These are phyloP conservation scores for Pachycephala philippinensis DNA, from an alignment of 2,113 vertebrate genomes.

Conservation along the genomic window DNA sequence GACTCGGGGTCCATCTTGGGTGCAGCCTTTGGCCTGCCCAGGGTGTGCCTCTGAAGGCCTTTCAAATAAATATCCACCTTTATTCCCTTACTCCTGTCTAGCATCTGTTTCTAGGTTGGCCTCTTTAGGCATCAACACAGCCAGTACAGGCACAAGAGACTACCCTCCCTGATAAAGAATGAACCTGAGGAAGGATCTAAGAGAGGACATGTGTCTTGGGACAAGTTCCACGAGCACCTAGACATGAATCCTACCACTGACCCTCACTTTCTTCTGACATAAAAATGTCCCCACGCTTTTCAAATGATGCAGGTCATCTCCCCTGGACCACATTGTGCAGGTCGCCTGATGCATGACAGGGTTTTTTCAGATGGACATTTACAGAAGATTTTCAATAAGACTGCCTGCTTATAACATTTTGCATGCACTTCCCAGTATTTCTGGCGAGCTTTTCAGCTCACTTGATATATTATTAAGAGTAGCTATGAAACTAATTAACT, in stretches of 20 bases:
- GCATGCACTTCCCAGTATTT: not conserved
- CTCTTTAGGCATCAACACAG: too few relatives aligned
- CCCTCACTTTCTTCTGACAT: not conserved
- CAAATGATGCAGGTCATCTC: not conserved
- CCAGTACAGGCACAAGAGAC: not conserved
- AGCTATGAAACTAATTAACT: constrained; percentile 60
- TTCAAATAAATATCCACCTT: too few relatives aligned
- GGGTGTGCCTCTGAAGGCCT: too few relatives aligned
- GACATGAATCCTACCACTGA: not conserved
- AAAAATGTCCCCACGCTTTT: not conserved
- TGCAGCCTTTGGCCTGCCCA: too few relatives aligned
- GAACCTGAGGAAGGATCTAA: not conserved
- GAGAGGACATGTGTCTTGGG: not conserved
- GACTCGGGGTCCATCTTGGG: too few relatives aligned
- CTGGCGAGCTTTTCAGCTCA: not conserved
- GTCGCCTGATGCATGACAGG: not conserved
- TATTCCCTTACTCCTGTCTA: too few relatives aligned
- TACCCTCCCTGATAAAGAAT: not conserved
- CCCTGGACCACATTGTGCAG: not conserved
- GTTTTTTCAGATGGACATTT: not conserved
- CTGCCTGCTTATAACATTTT: not conserved
- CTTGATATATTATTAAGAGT: constrained; percentile 36
- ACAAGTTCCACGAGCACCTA: not conserved
- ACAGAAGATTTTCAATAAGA: not conserved
- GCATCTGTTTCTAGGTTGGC: too few relatives aligned